These are phyloP conservation scores for Mimas tiliae DNA, from an alignment of 2,888 invertebrate genomes.

Conservation along the genomic window DNA sequence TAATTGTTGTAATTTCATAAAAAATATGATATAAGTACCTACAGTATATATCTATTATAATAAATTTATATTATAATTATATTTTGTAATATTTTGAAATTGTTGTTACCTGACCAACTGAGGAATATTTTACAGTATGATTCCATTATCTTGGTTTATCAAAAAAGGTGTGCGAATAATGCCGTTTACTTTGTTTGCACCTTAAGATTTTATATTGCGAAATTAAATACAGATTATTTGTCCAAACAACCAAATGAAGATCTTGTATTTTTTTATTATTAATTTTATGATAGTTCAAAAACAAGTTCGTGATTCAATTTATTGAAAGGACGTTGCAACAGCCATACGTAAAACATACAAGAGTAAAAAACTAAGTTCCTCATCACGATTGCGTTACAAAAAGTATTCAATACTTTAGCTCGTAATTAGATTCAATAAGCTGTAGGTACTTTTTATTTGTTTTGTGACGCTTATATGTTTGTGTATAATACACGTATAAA, in stretches of 20 bases:
- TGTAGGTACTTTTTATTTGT: neutral
- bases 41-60: too few relatives aligned
- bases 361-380: slow-evolving; percentile 1
- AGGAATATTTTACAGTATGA: neutral
- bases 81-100: neutral
- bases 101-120: neutral
- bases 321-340: neutral
- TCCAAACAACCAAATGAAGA: neutral
- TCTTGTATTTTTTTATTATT: slow-evolving; percentile 1
- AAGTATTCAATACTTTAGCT: neutral
- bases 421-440: neutral
- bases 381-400: slow-evolving; percentile 6
- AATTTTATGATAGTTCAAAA: neutral
- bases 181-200: neutral
- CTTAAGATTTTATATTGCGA: slow-evolving; percentile 8
- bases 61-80: too few relatives aligned
- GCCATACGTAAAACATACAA: neutral
- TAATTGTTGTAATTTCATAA: too few relatives aligned
- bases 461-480: neutral
- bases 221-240: slow-evolving; percentile 6
- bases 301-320: neutral
- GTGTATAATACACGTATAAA: too few relatives aligned
- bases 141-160: neutral
- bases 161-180: neutral
- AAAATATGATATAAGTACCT: too few relatives aligned